Percentiles rank a stretch among this genome's conserved stretches.
phyloP scores from a whole-genome alignment of 2,888 invertebrate species.

The Cactoblastis cactorum region DNA sequence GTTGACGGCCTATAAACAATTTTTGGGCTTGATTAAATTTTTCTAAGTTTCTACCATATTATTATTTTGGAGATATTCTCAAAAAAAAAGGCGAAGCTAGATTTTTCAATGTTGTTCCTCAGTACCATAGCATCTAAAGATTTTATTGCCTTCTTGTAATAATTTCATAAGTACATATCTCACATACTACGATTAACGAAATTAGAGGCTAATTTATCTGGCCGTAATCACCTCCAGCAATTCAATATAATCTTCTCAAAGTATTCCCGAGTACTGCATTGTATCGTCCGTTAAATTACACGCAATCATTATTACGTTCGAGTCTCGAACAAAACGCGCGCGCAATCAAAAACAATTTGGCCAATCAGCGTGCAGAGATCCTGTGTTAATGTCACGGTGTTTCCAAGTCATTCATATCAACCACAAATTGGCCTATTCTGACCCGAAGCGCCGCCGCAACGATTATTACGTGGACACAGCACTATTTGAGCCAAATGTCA shows the following conservation, averaged over 20 bases:
- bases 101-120: too few relatives aligned
- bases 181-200: too few relatives aligned
- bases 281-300: conserved; percentile 30
- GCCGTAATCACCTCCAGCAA: not conserved
- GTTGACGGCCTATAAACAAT: too few relatives aligned
- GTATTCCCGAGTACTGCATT: conserved; percentile 17
- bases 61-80: too few relatives aligned
- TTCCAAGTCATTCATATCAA: conserved; percentile 39
- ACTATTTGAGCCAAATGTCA: conserved; percentile 48
- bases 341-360: conserved; percentile 63
- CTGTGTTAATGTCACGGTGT: conserved; percentile 55
- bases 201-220: not conserved
- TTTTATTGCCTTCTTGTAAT: too few relatives aligned
- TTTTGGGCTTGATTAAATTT: too few relatives aligned
- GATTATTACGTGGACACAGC: conserved; percentile 35
- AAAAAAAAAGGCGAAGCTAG: too few relatives aligned
- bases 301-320: conserved; percentile 40
- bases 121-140: too few relatives aligned
- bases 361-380: conserved; percentile 52
- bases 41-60: too few relatives aligned
- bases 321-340: conserved; percentile 39
- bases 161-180: too few relatives aligned
- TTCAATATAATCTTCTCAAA: not conserved
- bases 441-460: conserved; percentile 39
- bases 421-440: conserved; percentile 53